Percentiles rank a stretch among this genome's conserved stretches.
Evolutionary conservation across 2,797 vertebrate genomes (phyloP).

Genomic region (Acanthurus tractus): DNA sequence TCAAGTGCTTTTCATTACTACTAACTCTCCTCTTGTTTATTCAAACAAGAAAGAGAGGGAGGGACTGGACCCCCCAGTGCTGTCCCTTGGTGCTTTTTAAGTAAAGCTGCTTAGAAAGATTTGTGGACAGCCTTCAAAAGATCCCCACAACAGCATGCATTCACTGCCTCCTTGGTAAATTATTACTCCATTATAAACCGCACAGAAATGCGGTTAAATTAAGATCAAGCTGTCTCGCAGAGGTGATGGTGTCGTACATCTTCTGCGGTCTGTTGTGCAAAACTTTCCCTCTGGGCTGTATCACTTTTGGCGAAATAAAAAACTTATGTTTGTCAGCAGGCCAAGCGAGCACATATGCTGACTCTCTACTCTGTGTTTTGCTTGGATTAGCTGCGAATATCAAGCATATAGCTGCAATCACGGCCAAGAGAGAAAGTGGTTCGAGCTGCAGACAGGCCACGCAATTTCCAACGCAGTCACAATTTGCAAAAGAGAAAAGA

Average conservation of each 20-base stretch:
- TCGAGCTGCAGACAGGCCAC: conserved; percentile 63
- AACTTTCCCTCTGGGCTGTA: conserved; percentile 70
- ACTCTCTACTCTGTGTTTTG: conserved; percentile 57
- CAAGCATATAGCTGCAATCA: conserved; percentile 56
- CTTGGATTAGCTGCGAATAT: conserved; percentile 64
- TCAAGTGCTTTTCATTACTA: conserved; percentile 82
- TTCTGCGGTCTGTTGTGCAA: conserved; percentile 65
- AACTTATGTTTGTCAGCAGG: conserved; percentile 69
- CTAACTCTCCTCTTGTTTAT: conserved; percentile 74
- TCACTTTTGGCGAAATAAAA: conserved; percentile 72
- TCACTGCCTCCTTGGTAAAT: conserved; percentile 56
- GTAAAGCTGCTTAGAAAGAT: conserved; percentile 65
- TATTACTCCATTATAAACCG: conserved; percentile 51
- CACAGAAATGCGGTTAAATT: conserved; percentile 49
- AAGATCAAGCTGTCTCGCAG: conserved; percentile 50
- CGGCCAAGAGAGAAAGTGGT: conserved; percentile 58
- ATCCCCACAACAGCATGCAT: conserved; percentile 41
- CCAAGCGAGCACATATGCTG: conserved; percentile 58
- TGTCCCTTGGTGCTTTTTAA: conserved; percentile 64
- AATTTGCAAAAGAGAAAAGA: conserved; percentile 65
- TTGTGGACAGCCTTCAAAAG: conserved; percentile 58
- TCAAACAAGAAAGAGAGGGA: conserved; percentile 64
- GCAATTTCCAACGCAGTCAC: conserved; percentile 67
- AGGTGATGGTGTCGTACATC: conserved; percentile 73
- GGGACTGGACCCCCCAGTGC: conserved; percentile 40